phyloP scores from a whole-genome alignment of 2,113 vertebrate species.

The Forbesichthys papilliferus region DNA sequence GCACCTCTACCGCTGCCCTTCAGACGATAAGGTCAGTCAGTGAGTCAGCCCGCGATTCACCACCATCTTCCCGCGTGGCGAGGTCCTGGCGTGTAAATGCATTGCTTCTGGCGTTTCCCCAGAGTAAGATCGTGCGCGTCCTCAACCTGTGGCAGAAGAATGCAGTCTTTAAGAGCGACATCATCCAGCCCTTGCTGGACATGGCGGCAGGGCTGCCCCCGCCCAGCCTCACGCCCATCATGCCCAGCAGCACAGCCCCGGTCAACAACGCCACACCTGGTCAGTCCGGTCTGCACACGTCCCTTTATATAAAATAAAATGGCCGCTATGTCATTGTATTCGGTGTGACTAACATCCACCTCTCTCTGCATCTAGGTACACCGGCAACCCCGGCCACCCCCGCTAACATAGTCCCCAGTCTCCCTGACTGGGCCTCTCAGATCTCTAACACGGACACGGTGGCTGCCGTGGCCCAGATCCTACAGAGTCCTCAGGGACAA shows the following conservation, averaged over 20 bases:
- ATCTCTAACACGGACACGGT: conserved; percentile 96
- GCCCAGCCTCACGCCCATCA: conserved; percentile 88
- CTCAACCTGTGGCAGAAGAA: conserved; percentile 99
- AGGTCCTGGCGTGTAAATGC: not conserved
- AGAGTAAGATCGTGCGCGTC: conserved; percentile 98
- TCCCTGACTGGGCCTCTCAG: conserved; percentile 98
- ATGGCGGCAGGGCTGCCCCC: conserved; percentile 96
- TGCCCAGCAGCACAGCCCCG: conserved; percentile 84
- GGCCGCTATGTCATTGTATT: too few species aligned
- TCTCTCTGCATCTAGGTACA: conserved; percentile 78
- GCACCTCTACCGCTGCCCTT: conserved; percentile 96
- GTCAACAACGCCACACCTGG: conserved; percentile 96
- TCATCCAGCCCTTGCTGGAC: conserved; percentile 96
- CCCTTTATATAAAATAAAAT: too few species aligned
- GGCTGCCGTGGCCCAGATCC: conserved; percentile 94
- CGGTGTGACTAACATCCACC: not conserved
- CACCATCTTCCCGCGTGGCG: too few species aligned
- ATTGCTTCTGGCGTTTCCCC: conserved; percentile 40
- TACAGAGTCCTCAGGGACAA: conserved; percentile 97
- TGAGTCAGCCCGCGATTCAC: not conserved
- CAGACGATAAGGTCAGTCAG: conserved; percentile 91
- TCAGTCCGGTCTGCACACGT: conserved; percentile 56
- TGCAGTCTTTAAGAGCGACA: conserved; percentile 97
- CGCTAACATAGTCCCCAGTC: conserved; percentile 89
- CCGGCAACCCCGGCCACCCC: conserved; percentile 96